Evolutionary conservation across 1,140 invertebrate genomes (phyloP), one percentile per base, ranked within the genome.

Genomic region (Laupala kohalensis): DNA sequence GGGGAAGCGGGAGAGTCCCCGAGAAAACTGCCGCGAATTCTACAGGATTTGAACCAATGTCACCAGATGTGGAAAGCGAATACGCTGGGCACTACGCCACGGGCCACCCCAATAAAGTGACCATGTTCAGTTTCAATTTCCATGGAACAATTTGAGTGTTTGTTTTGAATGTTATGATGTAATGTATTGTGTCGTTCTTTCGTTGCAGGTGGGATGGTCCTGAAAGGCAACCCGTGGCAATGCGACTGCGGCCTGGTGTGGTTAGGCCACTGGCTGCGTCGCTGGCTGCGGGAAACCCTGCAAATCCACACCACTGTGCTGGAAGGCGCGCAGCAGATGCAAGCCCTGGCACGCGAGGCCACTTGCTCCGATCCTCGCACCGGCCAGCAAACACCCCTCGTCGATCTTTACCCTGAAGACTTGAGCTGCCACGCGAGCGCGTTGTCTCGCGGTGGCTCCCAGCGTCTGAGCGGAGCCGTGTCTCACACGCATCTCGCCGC

Each of bases 191-290:
- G 37, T 25, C n/a, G n/a, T n/a, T n/a, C n/a, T 69, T 25, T 12
- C 23, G 53, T 64, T 66, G 73, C 83, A 92, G 93, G 93, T 77
- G 93, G 93, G 15, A 81, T 96, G 65, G 86, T 90, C 28, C 84
- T 95, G 72, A 87, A 90, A 6, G 89, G 91, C 63, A 95, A 95
- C 81, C 92, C 92, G 0, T 85, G 93, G 77, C 86, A 87, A 23
- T 96, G 94, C 76, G 92, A 94, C 74, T 96, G 94, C 78, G 91
- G 92, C 68, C 82, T 95, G 53, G 90, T 93, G 5, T 95, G 93
- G 93, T 84, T 95, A 27, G 92, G 92, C 1, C 86, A 92, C 66
- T 96, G 94, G 94, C 81, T 95, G 67, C 83, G 93, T 23, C 84
- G 93, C 29, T 95, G 93, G 92, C 83, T 91, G 5, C 81, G 91